These are phyloP conservation scores for Rhopalosiphum maidis DNA, from an alignment of 1,140 invertebrate genomes.

Conservation along the genomic window DNA sequence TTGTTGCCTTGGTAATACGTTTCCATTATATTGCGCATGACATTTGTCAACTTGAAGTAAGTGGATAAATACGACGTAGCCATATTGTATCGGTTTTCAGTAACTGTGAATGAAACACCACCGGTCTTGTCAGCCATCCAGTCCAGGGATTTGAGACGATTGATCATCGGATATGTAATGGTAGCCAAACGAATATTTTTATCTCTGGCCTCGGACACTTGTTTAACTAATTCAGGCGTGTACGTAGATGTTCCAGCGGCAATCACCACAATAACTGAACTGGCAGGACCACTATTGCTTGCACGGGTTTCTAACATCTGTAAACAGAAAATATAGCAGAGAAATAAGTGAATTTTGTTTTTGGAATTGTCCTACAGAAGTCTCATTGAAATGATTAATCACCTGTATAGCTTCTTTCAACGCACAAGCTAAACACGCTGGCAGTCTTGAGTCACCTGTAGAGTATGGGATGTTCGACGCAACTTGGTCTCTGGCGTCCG, in stretches of 20 bases:
- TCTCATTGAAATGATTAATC: not conserved
- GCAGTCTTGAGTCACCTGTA: slow-evolving; percentile 63
- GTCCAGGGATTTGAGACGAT: slow-evolving; percentile 63
- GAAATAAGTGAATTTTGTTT: not conserved
- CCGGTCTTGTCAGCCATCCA: slow-evolving; percentile 64
- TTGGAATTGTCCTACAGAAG: not conserved
- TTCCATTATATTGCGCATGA: slow-evolving; percentile 65
- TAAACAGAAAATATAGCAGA: slow-evolving; percentile 46
- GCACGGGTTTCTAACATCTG: slow-evolving; percentile 66
- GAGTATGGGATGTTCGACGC: slow-evolving; percentile 66
- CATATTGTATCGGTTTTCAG: slow-evolving; percentile 66
- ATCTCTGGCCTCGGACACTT: slow-evolving; percentile 61
- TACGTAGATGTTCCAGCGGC: slow-evolving; percentile 64
- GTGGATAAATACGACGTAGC: slow-evolving; percentile 65
- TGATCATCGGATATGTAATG: slow-evolving; percentile 65
- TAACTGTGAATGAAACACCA: slow-evolving; percentile 65
- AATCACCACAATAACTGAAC: slow-evolving; percentile 67
- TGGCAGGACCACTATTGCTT: slow-evolving; percentile 63
- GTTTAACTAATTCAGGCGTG: slow-evolving; percentile 58
- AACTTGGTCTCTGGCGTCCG: slow-evolving; percentile 63
- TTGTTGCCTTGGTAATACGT: slow-evolving; percentile 65
- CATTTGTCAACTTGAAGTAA: slow-evolving; percentile 67
- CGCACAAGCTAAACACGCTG: slow-evolving; percentile 66
- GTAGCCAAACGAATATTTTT: slow-evolving; percentile 64
- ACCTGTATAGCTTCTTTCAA: slow-evolving; percentile 65